Base-by-base conservation (phyloP, 2,888 invertebrate genomes). In the Steinernema scapterisci region DNA sequence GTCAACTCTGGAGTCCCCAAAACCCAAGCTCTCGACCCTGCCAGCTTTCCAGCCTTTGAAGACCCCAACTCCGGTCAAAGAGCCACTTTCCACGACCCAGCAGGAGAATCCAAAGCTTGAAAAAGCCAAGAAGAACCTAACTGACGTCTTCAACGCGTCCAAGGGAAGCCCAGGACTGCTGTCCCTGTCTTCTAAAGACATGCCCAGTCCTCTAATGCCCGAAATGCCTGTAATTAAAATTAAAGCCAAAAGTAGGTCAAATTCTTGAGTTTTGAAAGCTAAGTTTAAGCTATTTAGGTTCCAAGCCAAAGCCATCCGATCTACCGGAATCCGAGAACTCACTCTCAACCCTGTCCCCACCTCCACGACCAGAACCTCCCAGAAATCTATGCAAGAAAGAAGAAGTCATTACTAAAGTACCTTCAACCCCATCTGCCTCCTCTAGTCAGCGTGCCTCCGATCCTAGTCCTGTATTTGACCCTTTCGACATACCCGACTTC, bases 401-500 rank as follows among this genome's bases (percentile, higher is more conserved):
- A 63, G 38, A 38, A 38, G 38, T 38, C 38, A 38, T 9, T 13
- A 63, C 63, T 16, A 63, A 63, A 63, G 31, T 25, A 25, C 31
- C 31, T 63, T 27, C 31, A 16, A 63, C 63, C 27, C 31, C 63
- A 11, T 5, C 63, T 63, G 63, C 63, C 63, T n/a, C n/a, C n/a
- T 16, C 63, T 63, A 63, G 63, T 63, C 63, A 27, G 63, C 63
- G 31, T 63, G 63, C 63, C 63, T 63, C 63, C 6, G 25, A 6
- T 23, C 21, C 54, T 54, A 63, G 63, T 63, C 63, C 31, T 27
- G 31, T n/a, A 21, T 63, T 63, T 63, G 63, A 63, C 63, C 63
- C 63, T 16, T 63, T 63, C 38, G 63, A 63, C 63, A 63, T 63
- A 27, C 63, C 63, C 31, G 31, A 63, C 27, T 63, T 63, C 38